A percentile compares a stretch with the other conserved stretches of the same genome.
phyloP scores from a whole-genome alignment of 2,113 vertebrate species.

The Cepphus grylle region DNA sequence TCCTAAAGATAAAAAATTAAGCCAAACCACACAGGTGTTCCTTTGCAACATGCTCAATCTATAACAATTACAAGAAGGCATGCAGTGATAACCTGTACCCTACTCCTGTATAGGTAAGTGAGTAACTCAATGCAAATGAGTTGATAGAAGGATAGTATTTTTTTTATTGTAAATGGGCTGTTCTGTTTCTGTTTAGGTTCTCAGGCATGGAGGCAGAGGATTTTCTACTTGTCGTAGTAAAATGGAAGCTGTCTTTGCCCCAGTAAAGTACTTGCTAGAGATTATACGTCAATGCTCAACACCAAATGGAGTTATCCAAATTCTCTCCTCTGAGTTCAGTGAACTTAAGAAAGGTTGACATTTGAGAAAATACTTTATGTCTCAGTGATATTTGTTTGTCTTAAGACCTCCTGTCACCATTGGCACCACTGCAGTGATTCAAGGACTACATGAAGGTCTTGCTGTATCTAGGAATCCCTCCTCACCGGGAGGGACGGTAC shows the following conservation, averaged over 20 bases:
- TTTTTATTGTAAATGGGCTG: not conserved
- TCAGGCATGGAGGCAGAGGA: not conserved
- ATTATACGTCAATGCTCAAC: not conserved
- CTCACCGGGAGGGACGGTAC: rapidly evolving
- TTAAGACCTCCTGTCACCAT: not conserved
- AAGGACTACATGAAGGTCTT: not conserved
- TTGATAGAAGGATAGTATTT: not conserved
- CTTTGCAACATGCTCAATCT: not conserved
- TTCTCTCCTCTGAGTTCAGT: not conserved
- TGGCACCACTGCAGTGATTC: not conserved
- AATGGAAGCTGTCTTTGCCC: not conserved
- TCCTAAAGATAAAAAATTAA: not conserved
- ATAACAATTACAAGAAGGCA: not conserved
- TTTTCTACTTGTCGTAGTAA: not conserved
- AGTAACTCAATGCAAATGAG: not conserved
- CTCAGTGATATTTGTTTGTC: not conserved
- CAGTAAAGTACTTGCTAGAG: not conserved
- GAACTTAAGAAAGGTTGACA: not conserved
- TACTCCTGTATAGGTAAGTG: not conserved
- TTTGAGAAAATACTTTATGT: not conserved
- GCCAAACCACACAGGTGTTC: not conserved
- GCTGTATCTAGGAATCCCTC: not conserved
- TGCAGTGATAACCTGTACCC: not conserved
- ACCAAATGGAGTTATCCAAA: not conserved
- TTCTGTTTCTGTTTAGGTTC: not conserved